These are phyloP conservation scores for Acromyrmex heyeri DNA, from an alignment of 1,140 invertebrate species.

Conservation along the genomic window DNA sequence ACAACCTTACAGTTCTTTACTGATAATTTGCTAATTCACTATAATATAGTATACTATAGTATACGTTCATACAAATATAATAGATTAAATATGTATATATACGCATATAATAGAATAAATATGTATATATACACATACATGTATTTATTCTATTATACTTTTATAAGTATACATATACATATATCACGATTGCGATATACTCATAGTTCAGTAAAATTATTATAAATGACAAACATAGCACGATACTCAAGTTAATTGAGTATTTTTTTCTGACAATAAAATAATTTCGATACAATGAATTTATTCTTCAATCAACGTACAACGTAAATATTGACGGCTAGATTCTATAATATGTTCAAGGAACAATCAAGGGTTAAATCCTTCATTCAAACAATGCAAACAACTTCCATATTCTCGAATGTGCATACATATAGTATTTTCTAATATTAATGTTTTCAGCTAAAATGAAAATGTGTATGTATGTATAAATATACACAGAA, in stretches of 20 bases:
- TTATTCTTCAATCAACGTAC: conserved; percentile 44
- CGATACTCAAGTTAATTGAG: conserved; percentile 47
- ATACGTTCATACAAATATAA: conserved; percentile 8
- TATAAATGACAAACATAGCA: conserved; percentile 43
- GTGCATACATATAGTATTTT: conserved; percentile 64
- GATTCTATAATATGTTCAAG: conserved; percentile 56
- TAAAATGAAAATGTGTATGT: conserved; percentile 62
- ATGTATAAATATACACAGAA: conserved; percentile 69
- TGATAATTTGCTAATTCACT: conserved; percentile 37
- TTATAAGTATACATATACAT: conserved; percentile 20
- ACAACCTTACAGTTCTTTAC: conserved; percentile 38
- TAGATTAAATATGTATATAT: conserved; percentile 35
- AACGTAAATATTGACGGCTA: conserved; percentile 49
- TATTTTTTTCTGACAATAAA: conserved; percentile 60
- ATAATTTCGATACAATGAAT: conserved; percentile 58
- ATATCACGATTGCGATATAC: conserved; percentile 25
- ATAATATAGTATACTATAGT: conserved; percentile 12
- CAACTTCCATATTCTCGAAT: conserved; percentile 67
- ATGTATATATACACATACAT: background rate
- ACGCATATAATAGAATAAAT: background rate
- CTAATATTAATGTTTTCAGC: conserved; percentile 72
- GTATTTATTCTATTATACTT: conserved; percentile 17
- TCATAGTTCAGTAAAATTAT: conserved; percentile 53
- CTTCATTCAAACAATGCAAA: conserved; percentile 67
- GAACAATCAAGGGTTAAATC: conserved; percentile 75